Conservation (phyloP, 2,113 vertebrate species). For the Talpa occidentalis region DNA sequence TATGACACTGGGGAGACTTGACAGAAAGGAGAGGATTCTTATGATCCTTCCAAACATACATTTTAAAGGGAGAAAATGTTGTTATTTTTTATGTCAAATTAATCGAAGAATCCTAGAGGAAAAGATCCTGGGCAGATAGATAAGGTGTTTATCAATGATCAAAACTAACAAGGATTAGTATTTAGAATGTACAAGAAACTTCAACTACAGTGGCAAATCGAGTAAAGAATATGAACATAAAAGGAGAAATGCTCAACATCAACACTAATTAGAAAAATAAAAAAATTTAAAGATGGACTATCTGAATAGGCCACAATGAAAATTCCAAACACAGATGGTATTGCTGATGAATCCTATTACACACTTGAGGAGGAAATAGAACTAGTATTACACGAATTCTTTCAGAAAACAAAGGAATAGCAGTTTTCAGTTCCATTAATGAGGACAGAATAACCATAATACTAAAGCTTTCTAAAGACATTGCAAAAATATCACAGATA, state of each 20-base stretch:
- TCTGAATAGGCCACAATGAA: background rate
- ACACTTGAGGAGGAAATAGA: background rate
- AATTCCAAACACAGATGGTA: background rate
- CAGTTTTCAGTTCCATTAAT: background rate
- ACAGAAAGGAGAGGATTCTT: background rate
- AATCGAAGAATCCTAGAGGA: background rate
- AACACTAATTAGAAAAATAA: background rate
- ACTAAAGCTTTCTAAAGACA: background rate
- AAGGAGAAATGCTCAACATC: background rate
- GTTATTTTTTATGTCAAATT: background rate
- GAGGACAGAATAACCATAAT: background rate
- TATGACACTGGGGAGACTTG: background rate
- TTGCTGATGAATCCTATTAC: background rate
- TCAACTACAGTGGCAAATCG: background rate
- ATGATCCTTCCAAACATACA: background rate
- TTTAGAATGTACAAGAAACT: background rate
- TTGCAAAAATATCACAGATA: background rate
- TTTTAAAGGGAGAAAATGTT: background rate
- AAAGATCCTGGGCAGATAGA: background rate
- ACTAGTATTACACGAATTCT: background rate
- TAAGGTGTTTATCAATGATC: background rate
- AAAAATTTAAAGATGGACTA: background rate
- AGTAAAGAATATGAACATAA: background rate
- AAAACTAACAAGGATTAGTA: background rate
- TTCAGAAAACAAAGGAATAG: background rate